Evolutionary conservation across 1,140 invertebrate genomes (phyloP), one percentile per base, ranked within the genome.

Genomic region (Agrilus planipennis): DNA sequence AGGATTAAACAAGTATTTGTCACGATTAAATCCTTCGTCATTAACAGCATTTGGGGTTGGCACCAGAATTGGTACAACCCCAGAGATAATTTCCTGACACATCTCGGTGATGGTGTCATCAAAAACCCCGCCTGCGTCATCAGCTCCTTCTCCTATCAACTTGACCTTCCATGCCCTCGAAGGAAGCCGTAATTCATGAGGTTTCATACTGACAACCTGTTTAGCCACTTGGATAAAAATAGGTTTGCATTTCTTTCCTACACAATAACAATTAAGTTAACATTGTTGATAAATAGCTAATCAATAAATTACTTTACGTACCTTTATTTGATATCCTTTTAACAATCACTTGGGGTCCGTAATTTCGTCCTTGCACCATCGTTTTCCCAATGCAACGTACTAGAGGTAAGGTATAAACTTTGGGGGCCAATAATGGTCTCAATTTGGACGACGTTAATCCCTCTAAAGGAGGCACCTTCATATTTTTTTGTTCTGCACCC

Each of bases 91-190:
- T 59, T 76, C 73, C 46, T 70, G 62, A 51, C 77, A 79, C 73
- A 80, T 79, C 54, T 79, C 75, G 3, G 77, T 79, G 20, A 81
- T 78, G 2, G 76, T 80, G 55, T 80, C 78, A 58, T 80, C 77
- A 65, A 79, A 81, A 10, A 80, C 78, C 14, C 77, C 77, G 0
- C 76, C 70, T 14, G 77, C 77, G 65, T 80, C 78, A 57, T 80
- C 78, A 4, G 77, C 78, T 3, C 77, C 77, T 58, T 81, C 78
- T 0, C 76, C 77, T 9, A 77, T 58, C 7, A 74, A 52, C 58
- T 73, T 74, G 14, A 73, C 68, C 58, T 80, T 81, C 78, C 78
- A 81, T 6, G 77, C 77, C 25, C 77, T 52, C 3, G 75, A 71
- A 12, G 77, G 77, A 11, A 80, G 54, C 16, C 77, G 47, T 16